Percentiles rank a stretch among this genome's conserved stretches.
Conservation (phyloP, 2,113 vertebrate species). For the Ceyx margarethae region DNA sequence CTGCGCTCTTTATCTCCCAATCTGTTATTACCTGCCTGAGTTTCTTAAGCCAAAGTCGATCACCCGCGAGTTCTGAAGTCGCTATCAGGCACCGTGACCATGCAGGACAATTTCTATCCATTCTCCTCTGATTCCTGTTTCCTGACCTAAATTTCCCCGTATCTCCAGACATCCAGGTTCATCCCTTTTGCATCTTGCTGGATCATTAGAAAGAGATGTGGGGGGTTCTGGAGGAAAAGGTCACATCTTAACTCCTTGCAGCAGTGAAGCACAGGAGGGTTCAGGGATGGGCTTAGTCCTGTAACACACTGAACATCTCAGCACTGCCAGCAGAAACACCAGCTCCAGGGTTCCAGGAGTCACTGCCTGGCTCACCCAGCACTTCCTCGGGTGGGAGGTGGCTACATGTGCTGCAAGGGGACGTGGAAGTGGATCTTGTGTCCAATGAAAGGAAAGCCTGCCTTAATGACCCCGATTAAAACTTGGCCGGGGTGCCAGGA, state of each 20-base stretch:
- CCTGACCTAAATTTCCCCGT: constrained; percentile 36
- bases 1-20: constrained; percentile 66
- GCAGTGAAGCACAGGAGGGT: neutral
- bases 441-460: neutral
- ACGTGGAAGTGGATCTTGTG: neutral
- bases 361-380: neutral
- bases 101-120: constrained; percentile 11
- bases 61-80: constrained; percentile 38
- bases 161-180: neutral
- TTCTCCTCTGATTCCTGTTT: neutral
- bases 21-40: constrained; percentile 62
- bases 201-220: constrained; percentile 4
- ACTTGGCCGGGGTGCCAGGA: neutral
- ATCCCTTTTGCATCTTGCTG: neutral
- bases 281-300: neutral
- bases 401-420: neutral
- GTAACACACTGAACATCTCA: neutral
- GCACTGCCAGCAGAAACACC: accelerated
- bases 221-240: neutral
- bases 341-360: neutral
- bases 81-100: neutral
- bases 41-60: constrained; percentile 57
- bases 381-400: neutral
- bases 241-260: neutral
- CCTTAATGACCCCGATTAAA: neutral